Percentiles rank a stretch among this genome's conserved stretches.
phyloP scores from a whole-genome alignment of 1,140 invertebrate species.

The Lethrus apterus region DNA sequence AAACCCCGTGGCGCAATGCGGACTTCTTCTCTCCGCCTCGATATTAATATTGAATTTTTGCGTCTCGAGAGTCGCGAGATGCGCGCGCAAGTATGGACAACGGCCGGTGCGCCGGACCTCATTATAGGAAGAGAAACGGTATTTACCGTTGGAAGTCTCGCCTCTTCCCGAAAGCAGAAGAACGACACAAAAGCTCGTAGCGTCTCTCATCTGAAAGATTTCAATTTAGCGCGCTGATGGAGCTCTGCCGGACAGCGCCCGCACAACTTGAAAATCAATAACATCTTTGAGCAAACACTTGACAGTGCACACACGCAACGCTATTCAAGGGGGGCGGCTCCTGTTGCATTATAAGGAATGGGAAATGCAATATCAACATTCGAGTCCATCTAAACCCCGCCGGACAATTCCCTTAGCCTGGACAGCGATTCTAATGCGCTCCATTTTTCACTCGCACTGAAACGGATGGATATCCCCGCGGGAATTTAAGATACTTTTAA shows the following conservation, averaged over 20 bases:
- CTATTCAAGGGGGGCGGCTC: conserved; percentile 32
- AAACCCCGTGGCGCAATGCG: conserved; percentile 40
- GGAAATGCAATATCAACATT: conserved; percentile 42
- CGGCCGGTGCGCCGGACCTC: conserved; percentile 22
- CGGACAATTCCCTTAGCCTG: no score
- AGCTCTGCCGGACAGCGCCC: conserved; percentile 28
- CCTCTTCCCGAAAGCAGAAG: conserved; percentile 5
- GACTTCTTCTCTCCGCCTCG: conserved; percentile 48
- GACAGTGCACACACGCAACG: conserved; percentile 40
- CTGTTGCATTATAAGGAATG: conserved; percentile 42
- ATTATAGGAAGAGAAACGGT: conserved; percentile 21
- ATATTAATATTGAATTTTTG: conserved; percentile 58
- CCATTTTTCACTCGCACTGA: no score
- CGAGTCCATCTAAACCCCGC: conserved; percentile 36
- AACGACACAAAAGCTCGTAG: conserved; percentile 12
- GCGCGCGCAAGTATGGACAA: conserved; percentile 8
- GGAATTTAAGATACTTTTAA: no score
- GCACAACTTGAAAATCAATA: conserved; percentile 41
- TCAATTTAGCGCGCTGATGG: conserved; percentile 38
- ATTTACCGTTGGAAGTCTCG: conserved; percentile 21
- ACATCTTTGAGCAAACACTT: conserved; percentile 42
- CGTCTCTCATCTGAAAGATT: conserved; percentile 35
- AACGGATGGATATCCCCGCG: no score
- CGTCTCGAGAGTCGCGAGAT: conserved; percentile 21
- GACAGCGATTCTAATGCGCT: no score